Conservation (phyloP, 2,113 vertebrate genomes). For the Oxyruncus cristatus region DNA sequence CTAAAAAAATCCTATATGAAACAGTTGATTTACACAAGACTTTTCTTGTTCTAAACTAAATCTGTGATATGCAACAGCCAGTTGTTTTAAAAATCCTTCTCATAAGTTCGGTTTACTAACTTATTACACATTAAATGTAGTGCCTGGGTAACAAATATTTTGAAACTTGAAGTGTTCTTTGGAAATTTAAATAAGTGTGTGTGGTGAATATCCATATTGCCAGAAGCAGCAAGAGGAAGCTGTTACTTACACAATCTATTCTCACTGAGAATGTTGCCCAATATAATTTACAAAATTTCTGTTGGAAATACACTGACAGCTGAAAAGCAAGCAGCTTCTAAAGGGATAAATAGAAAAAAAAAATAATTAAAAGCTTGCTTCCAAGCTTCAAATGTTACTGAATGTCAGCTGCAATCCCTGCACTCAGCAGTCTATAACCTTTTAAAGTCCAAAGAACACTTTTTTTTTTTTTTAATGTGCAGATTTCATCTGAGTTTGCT, state of each 20-base stretch:
- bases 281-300: constrained; percentile 80
- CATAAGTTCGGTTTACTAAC: neutral
- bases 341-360: constrained; percentile 64
- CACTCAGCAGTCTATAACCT: constrained; percentile 71
- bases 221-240: constrained; percentile 68
- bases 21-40: neutral
- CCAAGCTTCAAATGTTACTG: constrained; percentile 57
- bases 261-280: constrained; percentile 73
- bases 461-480: constrained; percentile 17
- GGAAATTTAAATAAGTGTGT: constrained; percentile 2
- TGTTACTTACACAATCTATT: constrained; percentile 64
- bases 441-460: constrained; percentile 70
- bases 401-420: constrained; percentile 47
- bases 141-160: neutral
- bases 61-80: neutral
- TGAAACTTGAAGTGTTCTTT: neutral
- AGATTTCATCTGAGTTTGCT: constrained; percentile 58
- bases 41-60: neutral
- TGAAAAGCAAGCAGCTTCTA: constrained; percentile 68
- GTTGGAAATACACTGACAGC: constrained; percentile 76
- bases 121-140: neutral
- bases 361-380: constrained; percentile 62
- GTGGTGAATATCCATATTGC: constrained; percentile 10
- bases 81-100: neutral
- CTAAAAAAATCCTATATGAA: neutral